Percentiles rank a stretch among this genome's conserved stretches.
Evolutionary conservation across 2,797 vertebrate species (phyloP).

Genomic region (Eulemur albifrons): DNA sequence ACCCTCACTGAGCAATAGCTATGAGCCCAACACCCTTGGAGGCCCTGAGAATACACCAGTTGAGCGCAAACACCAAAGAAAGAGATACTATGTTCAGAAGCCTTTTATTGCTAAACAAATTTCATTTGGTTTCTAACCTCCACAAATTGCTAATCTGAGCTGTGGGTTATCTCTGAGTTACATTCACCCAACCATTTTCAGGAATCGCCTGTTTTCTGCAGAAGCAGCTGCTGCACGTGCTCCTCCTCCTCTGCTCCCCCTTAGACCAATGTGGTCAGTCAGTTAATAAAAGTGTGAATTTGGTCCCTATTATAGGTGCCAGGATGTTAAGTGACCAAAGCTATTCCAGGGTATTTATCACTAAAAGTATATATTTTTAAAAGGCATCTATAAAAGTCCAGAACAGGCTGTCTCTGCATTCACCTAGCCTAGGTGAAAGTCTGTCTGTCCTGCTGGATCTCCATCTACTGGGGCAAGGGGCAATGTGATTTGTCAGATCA

Average conservation of each 20-base stretch:
- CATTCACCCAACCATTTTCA: background rate
- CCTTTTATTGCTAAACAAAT: background rate
- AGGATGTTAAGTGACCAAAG: background rate
- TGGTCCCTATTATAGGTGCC: background rate
- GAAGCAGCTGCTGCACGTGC: fast-evolving
- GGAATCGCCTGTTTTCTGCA: background rate
- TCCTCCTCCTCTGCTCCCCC: background rate
- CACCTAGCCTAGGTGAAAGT: background rate
- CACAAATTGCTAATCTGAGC: background rate
- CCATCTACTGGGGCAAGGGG: background rate
- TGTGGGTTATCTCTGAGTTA: background rate
- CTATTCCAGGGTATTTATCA: background rate
- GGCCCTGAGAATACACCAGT: background rate
- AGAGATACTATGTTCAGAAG: background rate
- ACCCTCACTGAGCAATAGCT: background rate
- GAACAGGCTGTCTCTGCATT: background rate
- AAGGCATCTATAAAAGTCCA: background rate
- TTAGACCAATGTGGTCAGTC: background rate
- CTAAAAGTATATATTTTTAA: background rate
- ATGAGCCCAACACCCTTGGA: background rate
- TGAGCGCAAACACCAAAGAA: background rate
- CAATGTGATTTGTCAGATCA: background rate
- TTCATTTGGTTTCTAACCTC: background rate
- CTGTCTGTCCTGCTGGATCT: background rate
- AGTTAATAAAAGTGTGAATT: background rate